Base-by-base conservation (phyloP, 2,888 invertebrate species). In the Fragum sueziense region DNA sequence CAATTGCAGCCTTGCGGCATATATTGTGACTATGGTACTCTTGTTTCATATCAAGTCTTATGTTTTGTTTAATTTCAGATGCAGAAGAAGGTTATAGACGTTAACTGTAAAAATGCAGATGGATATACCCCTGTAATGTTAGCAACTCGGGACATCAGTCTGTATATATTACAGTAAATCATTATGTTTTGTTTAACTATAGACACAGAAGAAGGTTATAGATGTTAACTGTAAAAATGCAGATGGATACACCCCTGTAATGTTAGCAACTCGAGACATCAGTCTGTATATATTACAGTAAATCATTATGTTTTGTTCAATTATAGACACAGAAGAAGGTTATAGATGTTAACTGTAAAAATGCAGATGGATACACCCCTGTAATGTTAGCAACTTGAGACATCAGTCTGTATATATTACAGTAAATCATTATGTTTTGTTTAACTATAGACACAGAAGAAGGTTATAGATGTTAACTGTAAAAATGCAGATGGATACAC, bases 161-260 rank as follows among this genome's bases (percentile, higher is more conserved):
- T 90, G 74, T 91, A n/a, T n/a, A n/a, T n/a, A n/a, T n/a, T n/a
- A n/a, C n/a, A n/a, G n/a, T n/a, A 52, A 52, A 52, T 52, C 6
- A 20, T 34, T 17, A 37, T 65, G 22, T 51, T 17, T 69, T 11
- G 4, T 52, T 7, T 52, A n/a, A 20, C 82, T 85, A 11, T 78
- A 90, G 90, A 76, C 69, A 59, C 88, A 90, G 67, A 87, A 86
- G 70, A 88, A 87, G 68, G 87, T 88, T 14, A 67, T 90, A 17
- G 90, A 92, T 80, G 90, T 92, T 59, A 90, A 92, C 85, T 92
- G 91, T 72, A 86, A 88, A 73, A 93, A 92, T 83, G 85, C 86
- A 6, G 92, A 93, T 51, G 92, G 92, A 0, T 85, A 90, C 61
- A 92, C 92, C 0, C 91, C 92, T 2, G 75, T 93, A 34, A 86